Percentiles rank a stretch among this genome's conserved stretches.
These are phyloP conservation scores for Cyphomyrmex costatus DNA, from an alignment of 1,140 invertebrate species.

Conservation along the genomic window DNA sequence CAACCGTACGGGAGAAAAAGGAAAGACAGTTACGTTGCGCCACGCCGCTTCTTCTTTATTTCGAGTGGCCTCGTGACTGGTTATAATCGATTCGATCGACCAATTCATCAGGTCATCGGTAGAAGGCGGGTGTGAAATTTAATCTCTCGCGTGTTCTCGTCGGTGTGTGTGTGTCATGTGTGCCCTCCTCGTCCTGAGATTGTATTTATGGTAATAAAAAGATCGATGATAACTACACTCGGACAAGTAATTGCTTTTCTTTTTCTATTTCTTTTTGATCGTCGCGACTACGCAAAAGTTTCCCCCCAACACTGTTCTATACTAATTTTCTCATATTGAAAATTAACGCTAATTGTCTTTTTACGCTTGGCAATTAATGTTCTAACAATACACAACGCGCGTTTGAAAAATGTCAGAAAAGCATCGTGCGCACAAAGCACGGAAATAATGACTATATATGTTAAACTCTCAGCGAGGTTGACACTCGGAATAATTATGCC, in stretches of 20 bases:
- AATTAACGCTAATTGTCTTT: constrained; percentile 2
- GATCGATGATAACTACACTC: constrained; percentile 15
- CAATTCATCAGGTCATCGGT: constrained; percentile 73
- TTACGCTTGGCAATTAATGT: constrained; percentile 4
- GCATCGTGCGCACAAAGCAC: neutral
- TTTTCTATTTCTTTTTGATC: neutral
- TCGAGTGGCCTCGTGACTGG: constrained; percentile 46
- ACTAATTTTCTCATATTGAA: neutral
- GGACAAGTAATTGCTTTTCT: constrained; percentile 31
- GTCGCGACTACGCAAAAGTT: neutral
- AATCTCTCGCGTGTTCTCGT: constrained; percentile 61
- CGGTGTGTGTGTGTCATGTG: neutral
- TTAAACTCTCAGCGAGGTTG: constrained; percentile 52
- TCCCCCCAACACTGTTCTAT: neutral
- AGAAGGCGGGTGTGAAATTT: constrained; percentile 71
- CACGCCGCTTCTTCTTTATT: constrained; percentile 43
- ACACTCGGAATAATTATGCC: constrained; percentile 55
- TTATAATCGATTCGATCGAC: constrained; percentile 77
- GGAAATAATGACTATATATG: constrained; percentile 29
- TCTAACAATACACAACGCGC: constrained; percentile 10
- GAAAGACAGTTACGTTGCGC: neutral
- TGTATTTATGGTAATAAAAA: constrained; percentile 52
- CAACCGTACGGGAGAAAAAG: constrained; percentile 47
- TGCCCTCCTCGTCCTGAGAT: neutral
- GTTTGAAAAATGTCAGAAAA: constrained; percentile 21